A percentile compares a stretch with the other conserved stretches of the same genome.
Evolutionary conservation across 2,888 invertebrate genomes (phyloP).

Genomic region (Drosophila villosipedis): DNA sequence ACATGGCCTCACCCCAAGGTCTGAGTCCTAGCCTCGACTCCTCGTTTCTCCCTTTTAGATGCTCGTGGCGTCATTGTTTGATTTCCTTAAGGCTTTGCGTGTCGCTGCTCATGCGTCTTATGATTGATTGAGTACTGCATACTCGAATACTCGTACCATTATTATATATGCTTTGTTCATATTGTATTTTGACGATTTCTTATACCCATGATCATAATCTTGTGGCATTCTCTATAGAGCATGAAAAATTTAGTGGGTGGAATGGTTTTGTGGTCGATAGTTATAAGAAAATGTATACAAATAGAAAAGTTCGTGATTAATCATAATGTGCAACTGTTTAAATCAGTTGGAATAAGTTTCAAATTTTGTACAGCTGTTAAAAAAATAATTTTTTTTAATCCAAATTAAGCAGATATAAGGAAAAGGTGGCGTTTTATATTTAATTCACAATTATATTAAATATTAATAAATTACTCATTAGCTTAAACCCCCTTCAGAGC

Average conservation of each 20-base stretch:
- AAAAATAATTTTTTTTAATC: background rate
- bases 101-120: constrained; percentile 48
- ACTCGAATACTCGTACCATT: constrained; percentile 2
- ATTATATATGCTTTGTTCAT: constrained; percentile 26
- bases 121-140: constrained; percentile 69
- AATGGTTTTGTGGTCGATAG: constrained; percentile 30
- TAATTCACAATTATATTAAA: background rate
- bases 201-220: constrained; percentile 68
- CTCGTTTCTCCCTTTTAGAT: constrained; percentile 31
- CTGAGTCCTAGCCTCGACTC: constrained; percentile 20
- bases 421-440: background rate
- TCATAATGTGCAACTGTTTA: constrained; percentile 30
- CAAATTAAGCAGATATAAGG: background rate
- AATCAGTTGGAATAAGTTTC: background rate
- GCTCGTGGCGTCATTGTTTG: constrained; percentile 58
- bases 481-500: background rate
- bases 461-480: no score
- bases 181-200: constrained; percentile 60
- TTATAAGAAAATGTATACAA: background rate
- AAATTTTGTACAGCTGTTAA: background rate
- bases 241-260: constrained; percentile 49
- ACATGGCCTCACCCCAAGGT: constrained; percentile 60
- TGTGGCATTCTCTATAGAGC: constrained; percentile 64
- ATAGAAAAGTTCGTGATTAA: constrained; percentile 30
- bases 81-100: constrained; percentile 71